Percentiles rank a stretch among this genome's conserved stretches.
These are phyloP conservation scores for Globia sparganii DNA, from an alignment of 2,888 invertebrate genomes.

Conservation along the genomic window DNA sequence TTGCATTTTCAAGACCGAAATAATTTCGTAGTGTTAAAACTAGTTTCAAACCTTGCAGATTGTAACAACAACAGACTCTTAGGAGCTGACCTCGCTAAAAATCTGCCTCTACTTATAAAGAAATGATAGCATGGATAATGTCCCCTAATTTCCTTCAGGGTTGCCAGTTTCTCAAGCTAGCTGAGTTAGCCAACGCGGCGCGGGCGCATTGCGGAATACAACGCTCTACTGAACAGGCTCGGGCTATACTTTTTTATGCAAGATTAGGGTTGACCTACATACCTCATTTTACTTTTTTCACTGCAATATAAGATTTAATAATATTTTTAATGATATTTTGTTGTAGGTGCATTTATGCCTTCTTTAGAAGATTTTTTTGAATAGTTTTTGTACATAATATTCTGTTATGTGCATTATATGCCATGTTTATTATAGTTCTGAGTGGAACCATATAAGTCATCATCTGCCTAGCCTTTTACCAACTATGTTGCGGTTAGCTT, in stretches of 20 bases:
- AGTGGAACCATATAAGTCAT: background rate
- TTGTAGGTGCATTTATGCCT: background rate
- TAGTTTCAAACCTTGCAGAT: background rate
- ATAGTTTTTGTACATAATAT: background rate
- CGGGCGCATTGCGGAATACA: constrained; percentile 63
- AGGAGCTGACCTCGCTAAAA: constrained; percentile 50
- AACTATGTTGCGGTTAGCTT: background rate
- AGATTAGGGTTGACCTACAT: constrained; percentile 78
- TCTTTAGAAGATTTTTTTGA: background rate
- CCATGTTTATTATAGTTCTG: too few relatives aligned
- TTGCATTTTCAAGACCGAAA: background rate
- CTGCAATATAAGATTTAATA: constrained; percentile 51
- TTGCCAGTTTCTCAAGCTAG: constrained; percentile 71
- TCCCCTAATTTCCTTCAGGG: constrained; percentile 72
- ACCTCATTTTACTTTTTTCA: constrained; percentile 64
- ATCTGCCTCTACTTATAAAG: constrained; percentile 51
- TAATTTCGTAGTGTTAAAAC: background rate
- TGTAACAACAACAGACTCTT: constrained; percentile 32
- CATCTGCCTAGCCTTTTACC: background rate
- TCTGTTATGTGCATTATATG: background rate
- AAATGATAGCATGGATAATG: constrained; percentile 68
- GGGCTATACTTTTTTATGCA: constrained; percentile 74
- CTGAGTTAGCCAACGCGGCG: constrained; percentile 69
- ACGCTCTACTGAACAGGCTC: constrained; percentile 73
- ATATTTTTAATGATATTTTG: constrained; percentile 39